These are phyloP conservation scores for Gymnoscopelus microlampas DNA, from an alignment of 2,797 vertebrate species.

Conservation along the genomic window DNA sequence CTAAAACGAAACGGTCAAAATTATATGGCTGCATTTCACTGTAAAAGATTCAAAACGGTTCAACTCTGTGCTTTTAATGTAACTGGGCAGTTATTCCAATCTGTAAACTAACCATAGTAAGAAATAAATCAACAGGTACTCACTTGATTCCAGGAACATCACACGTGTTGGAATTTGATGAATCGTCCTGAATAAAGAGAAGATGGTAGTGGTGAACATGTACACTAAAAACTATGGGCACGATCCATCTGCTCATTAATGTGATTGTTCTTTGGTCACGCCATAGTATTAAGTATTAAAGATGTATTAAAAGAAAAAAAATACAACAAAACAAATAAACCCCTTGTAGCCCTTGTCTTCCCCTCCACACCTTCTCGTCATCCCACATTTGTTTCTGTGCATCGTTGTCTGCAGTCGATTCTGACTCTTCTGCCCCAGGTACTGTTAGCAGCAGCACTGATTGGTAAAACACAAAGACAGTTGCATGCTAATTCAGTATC, in stretches of 20 bases:
- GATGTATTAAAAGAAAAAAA: no score
- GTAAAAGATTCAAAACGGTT: no score
- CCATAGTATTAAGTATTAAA: no score
- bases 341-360: conserved; percentile 18
- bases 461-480: conserved; percentile 63
- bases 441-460: conserved; percentile 92
- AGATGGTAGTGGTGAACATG: conserved; percentile 10
- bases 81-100: no score
- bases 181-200: conserved; percentile 81
- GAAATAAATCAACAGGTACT: conserved; percentile 56
- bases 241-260: no score
- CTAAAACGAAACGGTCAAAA: no score
- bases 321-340: background rate
- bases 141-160: conserved; percentile 99
- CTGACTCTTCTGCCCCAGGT: conserved; percentile 90
- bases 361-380: conserved; percentile 86
- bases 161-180: conserved; percentile 91
- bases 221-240: background rate
- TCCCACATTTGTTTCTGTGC: conserved; percentile 91
- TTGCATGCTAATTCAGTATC: conserved; percentile 31
- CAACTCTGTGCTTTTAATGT: no score
- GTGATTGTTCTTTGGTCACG: no score
- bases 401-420: conserved; percentile 87
- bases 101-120: background rate
- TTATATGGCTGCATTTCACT: no score